Evolutionary conservation across 2,113 vertebrate genomes (phyloP), one percentile per base, ranked within the genome.

Genomic region (Martes martes): DNA sequence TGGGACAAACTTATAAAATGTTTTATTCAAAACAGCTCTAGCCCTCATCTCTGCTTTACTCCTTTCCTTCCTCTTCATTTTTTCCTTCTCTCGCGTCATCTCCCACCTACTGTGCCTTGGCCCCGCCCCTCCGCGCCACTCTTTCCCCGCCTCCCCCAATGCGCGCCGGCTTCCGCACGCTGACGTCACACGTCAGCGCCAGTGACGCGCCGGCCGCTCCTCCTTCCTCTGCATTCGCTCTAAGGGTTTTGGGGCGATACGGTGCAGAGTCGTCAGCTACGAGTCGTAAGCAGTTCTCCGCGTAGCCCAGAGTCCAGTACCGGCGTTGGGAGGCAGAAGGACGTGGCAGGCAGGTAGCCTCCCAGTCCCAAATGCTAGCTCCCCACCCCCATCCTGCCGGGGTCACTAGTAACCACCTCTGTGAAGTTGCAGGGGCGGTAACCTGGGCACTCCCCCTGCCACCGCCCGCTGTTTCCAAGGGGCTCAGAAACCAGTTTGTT

Each of bases 171-270:
- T 74, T 33, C 73, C 45, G 95, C 84, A 59, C 36, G 67, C 61
- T 92, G 80, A 97, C 98, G 96, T 97, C 97, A 97, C 63, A 92
- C 47, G 90, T 47, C 59, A 2, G 97, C 97, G 97, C 93, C 96
- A 3, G 59, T 19, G 93, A 63, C 93, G 88, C 47, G 39, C 9
- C 14, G 26, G 55, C 91, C 71, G 50, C 79, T 91, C 65, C 63
- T 52, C n/a, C n/a, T 36, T 14, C 1, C 1, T 19, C 36, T 6
- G 39, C 61, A 0, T 26, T 23, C 1, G 11, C 24, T 14, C 3
- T 7, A 1, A 1, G 55, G 78, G 2, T 36, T 33, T 7, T 7
- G 50, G 73, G 78, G 18, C 6, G 4, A 2, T 2, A 0, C 10
- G 13, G 9, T 65, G 89, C 9, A 2, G 79, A 11, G 55, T 36